Percentiles rank a stretch among this genome's conserved stretches.
Evolutionary conservation across 2,888 invertebrate species (phyloP).

Genomic region (Cephus pulcher): DNA sequence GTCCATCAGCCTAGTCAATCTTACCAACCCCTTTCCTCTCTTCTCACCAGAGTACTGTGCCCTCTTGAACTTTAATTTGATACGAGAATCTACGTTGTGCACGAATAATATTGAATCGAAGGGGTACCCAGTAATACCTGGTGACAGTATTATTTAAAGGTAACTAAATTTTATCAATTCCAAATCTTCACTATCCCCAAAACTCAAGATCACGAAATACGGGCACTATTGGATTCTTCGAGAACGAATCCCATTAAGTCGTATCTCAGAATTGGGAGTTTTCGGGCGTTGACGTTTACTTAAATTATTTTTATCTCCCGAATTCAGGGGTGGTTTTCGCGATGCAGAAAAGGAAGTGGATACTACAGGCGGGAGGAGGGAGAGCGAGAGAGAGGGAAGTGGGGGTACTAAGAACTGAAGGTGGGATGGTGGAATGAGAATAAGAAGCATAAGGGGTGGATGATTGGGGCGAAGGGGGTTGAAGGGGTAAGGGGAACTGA

Average conservation of each 20-base stretch:
- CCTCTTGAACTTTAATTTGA: not conserved
- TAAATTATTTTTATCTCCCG: conserved; percentile 48
- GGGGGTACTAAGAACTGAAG: not conserved
- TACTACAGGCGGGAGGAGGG: not conserved
- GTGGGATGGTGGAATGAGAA: not conserved
- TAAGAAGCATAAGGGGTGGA: not conserved
- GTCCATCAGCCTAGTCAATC: not conserved
- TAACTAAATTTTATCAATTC: not conserved
- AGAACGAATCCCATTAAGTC: conserved; percentile 26
- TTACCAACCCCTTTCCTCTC: not conserved
- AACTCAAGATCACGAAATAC: not conserved
- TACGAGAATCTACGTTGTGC: not conserved
- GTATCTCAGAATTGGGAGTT: not conserved
- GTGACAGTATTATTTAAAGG: not conserved
- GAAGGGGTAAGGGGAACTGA: not conserved
- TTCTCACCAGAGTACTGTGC: not conserved
- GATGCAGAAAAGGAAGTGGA: not conserved
- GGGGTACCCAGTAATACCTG: not conserved
- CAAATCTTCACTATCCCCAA: not conserved
- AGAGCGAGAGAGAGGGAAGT: too few species aligned
- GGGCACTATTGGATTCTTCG: not conserved
- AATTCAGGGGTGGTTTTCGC: conserved; percentile 32
- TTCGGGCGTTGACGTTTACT: conserved; percentile 21
- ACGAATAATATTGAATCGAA: not conserved
- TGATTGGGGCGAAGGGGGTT: not conserved